phyloP scores from a whole-genome alignment of 2,113 vertebrate genomes.

The Numida meleagris region DNA sequence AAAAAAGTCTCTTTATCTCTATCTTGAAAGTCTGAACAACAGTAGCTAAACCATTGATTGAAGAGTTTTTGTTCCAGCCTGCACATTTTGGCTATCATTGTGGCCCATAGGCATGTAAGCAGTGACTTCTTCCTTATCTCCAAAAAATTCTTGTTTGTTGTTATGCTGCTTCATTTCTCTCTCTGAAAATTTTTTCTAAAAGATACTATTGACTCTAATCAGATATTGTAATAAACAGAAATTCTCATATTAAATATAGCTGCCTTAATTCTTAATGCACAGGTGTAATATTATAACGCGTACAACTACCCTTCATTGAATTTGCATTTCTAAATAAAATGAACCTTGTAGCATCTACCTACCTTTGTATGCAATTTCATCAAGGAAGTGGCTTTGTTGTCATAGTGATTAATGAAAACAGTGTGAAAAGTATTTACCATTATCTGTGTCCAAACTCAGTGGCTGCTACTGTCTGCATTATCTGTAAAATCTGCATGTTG shows the following conservation, averaged over 20 bases:
- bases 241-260: not conserved
- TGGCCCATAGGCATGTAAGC: not conserved
- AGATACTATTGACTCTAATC: not conserved
- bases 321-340: not conserved
- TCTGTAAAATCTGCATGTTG: not conserved
- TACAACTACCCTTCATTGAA: not conserved
- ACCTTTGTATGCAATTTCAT: not conserved
- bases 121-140: not conserved
- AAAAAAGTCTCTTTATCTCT: not conserved
- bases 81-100: not conserved
- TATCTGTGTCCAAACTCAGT: not conserved
- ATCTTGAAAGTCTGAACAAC: not conserved
- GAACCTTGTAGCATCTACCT: not conserved
- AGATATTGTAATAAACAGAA: not conserved
- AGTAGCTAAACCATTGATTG: not conserved
- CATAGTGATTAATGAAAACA: not conserved
- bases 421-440: not conserved
- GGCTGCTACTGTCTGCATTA: not conserved
- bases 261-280: not conserved
- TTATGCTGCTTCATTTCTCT: not conserved
- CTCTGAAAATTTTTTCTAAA: not conserved
- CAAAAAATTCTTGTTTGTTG: not conserved
- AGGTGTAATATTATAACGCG: not conserved
- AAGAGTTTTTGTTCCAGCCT: not conserved
- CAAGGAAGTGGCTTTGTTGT: not conserved